Percentiles rank a stretch among this genome's conserved stretches.
Evolutionary conservation across 2,113 vertebrate genomes (phyloP).

Genomic region (Saguinus imperator): DNA sequence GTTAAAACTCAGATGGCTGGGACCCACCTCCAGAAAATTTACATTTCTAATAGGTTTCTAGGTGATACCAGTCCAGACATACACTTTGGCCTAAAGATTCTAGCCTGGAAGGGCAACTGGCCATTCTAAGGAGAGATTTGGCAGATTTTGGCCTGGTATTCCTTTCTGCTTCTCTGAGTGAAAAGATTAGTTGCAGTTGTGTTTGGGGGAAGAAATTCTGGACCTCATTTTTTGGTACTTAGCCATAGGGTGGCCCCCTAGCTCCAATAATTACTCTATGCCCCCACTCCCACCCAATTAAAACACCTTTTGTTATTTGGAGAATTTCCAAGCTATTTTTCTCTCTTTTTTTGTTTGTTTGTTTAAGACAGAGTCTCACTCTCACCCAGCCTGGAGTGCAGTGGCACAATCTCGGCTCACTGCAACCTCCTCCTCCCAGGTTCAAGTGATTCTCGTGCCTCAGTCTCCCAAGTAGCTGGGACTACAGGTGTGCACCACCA

Average conservation of each 20-base stretch:
- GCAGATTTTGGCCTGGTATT: neutral
- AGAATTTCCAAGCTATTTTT: neutral
- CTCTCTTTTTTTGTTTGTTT: no score
- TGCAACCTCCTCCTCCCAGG: no score
- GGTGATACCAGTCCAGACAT: neutral
- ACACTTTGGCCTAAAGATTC: neutral
- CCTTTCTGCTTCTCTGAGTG: neutral
- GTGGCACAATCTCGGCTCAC: no score
- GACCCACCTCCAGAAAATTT: neutral
- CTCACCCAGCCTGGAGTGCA: no score
- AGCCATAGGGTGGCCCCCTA: constrained; percentile 56
- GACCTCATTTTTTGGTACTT: neutral
- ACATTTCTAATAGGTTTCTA: neutral
- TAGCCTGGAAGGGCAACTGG: neutral
- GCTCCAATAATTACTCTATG: constrained; percentile 7
- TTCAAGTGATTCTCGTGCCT: no score
- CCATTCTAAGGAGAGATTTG: neutral
- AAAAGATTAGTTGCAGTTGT: neutral
- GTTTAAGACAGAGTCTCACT: no score
- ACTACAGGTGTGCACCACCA: no score
- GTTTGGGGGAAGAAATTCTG: neutral
- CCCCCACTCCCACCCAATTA: neutral
- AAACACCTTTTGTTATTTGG: neutral
- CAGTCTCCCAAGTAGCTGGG: no score
- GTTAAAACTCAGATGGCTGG: neutral